Base-by-base conservation (phyloP, 2,113 vertebrate genomes). In the Coptodon rendalli region DNA sequence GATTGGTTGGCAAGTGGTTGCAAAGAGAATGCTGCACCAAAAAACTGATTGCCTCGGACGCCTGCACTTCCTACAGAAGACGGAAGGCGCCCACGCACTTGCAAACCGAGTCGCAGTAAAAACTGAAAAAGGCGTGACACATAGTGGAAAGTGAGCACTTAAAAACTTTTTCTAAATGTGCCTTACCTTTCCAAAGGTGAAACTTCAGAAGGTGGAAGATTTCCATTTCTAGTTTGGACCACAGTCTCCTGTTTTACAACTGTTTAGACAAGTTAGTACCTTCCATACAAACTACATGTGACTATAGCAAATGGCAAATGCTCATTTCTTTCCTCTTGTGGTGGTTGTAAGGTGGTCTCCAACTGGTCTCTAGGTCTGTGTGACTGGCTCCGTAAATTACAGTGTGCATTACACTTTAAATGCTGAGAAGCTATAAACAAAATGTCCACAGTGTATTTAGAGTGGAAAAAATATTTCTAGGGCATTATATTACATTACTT, bases 21-120 rank as follows among this genome's bases (percentile, higher is more conserved):
- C 66, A 73, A 73, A 73, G 22, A 45, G 66, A 16, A 27, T 27
- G 2, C 1, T 27, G 66, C 66, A 71, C 0, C 36, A 24, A 71
- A 71, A 43, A 14, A 9, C n/a, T 3, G 36, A 71, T 43, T 6
- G 5, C 66, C 36, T 43, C 2, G 0, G 1, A 71, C 1, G 3
- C n/a, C 36, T 24, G n/a, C n/a, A 6, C 38, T 45, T 73, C 38
- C 13, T 43, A 27, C 12, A 71, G 38, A 43, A 24, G 38, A 24
- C 5, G 1, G n/a, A 73, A 73, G 13, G 5, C 0, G 8, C 2
- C 38, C 38, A 27, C 3, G 2, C 12, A 43, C 36, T 40, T 13
- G 31, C 31, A 13, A 68, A 68, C 63, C 1, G 19, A 68, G 63
- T 68, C 6, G 6, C 5, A 6, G 7, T 71, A 45, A 71, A 45